These are phyloP conservation scores for Catagonus wagneri DNA, from an alignment of 2,113 vertebrate genomes.

Conservation along the genomic window DNA sequence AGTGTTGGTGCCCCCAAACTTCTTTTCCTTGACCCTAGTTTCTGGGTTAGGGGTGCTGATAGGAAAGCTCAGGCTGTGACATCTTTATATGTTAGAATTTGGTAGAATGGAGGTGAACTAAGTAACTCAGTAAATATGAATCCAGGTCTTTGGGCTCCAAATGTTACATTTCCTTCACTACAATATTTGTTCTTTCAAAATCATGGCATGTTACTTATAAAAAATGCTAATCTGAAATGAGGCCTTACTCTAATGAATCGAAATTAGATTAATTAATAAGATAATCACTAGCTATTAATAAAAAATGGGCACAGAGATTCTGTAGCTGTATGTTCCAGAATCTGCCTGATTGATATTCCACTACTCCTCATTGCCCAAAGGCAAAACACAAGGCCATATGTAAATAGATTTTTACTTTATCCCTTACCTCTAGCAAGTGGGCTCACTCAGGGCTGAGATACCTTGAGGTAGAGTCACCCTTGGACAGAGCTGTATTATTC, in stretches of 20 bases:
- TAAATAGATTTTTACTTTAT: neutral
- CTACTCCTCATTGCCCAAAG: neutral
- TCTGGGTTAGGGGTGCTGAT: neutral
- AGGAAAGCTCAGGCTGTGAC: neutral
- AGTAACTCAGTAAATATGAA: neutral
- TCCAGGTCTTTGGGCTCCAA: neutral
- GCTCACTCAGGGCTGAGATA: neutral
- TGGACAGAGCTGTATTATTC: neutral
- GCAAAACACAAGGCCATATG: neutral
- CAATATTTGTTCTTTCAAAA: constrained; percentile 4
- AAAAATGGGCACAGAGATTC: neutral
- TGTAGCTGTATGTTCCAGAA: neutral
- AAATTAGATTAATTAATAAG: neutral
- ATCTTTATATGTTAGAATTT: neutral
- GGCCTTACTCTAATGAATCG: neutral
- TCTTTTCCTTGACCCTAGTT: neutral
- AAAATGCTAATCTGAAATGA: neutral
- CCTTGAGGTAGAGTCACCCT: neutral
- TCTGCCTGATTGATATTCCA: neutral
- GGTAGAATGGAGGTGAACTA: neutral
- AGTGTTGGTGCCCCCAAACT: neutral
- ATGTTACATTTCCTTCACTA: neutral
- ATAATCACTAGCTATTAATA: neutral
- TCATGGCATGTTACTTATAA: neutral
- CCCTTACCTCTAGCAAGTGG: neutral